phyloP scores from a whole-genome alignment of 2,888 invertebrate genomes.

The Cistogaster globosa region DNA sequence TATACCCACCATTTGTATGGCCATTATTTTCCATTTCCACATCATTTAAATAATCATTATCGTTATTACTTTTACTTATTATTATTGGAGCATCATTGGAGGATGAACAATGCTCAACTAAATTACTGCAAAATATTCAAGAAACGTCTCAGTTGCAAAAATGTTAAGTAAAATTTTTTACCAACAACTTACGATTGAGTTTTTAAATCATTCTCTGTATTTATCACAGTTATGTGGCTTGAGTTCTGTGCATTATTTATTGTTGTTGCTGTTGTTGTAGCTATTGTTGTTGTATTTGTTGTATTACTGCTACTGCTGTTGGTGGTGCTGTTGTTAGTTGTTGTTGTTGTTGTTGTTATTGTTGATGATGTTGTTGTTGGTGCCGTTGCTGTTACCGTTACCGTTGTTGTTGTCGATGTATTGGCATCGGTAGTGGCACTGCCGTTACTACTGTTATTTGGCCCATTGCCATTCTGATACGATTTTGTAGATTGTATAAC shows the following conservation, averaged over 20 bases:
- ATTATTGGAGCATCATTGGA: slow-evolving; percentile 64
- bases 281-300: not conserved
- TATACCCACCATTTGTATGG: slow-evolving; percentile 80
- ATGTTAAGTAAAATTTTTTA: too few species aligned
- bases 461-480: slow-evolving; percentile 80
- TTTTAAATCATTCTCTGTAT: slow-evolving; percentile 76
- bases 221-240: slow-evolving; percentile 73
- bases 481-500: slow-evolving; percentile 91
- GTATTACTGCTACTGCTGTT: not conserved
- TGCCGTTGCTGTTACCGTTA: not conserved
- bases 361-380: not conserved
- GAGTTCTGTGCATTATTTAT: slow-evolving; percentile 69
- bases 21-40: slow-evolving; percentile 84
- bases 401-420: not conserved
- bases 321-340: not conserved
- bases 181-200: slow-evolving; percentile 67
- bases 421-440: slow-evolving; percentile 71
- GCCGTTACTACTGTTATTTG: slow-evolving; percentile 74
- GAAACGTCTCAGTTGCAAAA: not conserved
- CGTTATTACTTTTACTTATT: slow-evolving; percentile 73
- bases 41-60: slow-evolving; percentile 77
- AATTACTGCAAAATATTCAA: slow-evolving; percentile 71
- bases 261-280: slow-evolving; percentile 28
- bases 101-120: slow-evolving; percentile 73
- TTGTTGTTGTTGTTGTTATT: not conserved